Evolutionary conservation across 2,888 invertebrate species (phyloP).

Genomic region (Oscheius sp.): DNA sequence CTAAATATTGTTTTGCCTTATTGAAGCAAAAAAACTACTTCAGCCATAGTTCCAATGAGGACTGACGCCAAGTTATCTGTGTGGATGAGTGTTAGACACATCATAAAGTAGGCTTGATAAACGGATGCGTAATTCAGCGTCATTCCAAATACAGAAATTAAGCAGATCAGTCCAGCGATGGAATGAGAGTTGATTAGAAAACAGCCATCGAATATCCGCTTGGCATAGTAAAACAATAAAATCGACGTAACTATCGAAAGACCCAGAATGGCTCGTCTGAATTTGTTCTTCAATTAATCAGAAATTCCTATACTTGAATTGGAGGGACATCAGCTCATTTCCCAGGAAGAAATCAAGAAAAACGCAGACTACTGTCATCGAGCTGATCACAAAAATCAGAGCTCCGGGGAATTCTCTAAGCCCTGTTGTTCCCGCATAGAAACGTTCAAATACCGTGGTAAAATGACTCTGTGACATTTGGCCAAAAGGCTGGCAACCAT

Average conservation of each 20-base stretch:
- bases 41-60: not conserved
- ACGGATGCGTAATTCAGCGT: not conserved
- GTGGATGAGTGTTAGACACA: not conserved
- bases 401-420: not conserved
- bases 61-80: not conserved
- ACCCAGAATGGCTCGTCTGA: not conserved
- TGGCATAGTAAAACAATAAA: not conserved
- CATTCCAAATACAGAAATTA: not conserved
- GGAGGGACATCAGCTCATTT: conserved; percentile 7
- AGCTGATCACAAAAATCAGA: conserved; percentile 6
- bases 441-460: not conserved
- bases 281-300: not conserved
- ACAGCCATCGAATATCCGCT: not conserved
- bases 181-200: not conserved
- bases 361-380: conserved; percentile 8
- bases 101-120: not conserved
- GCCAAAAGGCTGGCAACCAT: too few species aligned
- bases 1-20: not conserved
- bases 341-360: conserved; percentile 9
- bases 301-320: not conserved
- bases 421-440: not conserved
- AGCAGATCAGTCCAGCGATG: not conserved
- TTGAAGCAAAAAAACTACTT: not conserved
- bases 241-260: not conserved
- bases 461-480: not conserved